Evolutionary conservation across 2,113 vertebrate species (phyloP).

Genomic region (Barbus barbus): DNA sequence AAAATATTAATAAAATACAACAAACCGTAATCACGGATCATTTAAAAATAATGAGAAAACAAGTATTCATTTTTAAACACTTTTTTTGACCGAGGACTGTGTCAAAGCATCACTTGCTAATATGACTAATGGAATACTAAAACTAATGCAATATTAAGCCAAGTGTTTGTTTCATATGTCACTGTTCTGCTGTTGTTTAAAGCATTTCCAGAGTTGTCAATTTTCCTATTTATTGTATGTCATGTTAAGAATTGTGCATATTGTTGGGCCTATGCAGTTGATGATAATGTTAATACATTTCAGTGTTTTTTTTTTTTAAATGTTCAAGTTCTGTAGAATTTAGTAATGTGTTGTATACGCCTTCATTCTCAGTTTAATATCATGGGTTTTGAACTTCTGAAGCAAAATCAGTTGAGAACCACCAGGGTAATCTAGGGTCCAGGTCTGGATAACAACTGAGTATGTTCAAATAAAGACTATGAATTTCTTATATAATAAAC

Average conservation of each 20-base stretch:
- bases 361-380: too few relatives aligned
- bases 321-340: neutral
- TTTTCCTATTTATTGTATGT: neutral
- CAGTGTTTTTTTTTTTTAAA: neutral
- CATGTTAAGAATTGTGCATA: neutral
- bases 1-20: neutral
- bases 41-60: neutral
- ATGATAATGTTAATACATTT: neutral
- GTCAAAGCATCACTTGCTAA: neutral
- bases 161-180: neutral
- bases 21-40: neutral
- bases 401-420: neutral
- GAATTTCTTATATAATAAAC: neutral
- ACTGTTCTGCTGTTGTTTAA: neutral
- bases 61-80: neutral
- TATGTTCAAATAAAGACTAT: neutral
- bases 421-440: neutral
- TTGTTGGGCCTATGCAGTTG: neutral
- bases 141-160: neutral
- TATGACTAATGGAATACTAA: too few relatives aligned
- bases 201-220: neutral
- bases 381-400: neutral
- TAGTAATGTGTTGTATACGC: neutral
- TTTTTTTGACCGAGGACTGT: neutral
- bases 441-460: neutral